Base-by-base conservation (phyloP, 1,140 invertebrate genomes). In the Manduca sexta region DNA sequence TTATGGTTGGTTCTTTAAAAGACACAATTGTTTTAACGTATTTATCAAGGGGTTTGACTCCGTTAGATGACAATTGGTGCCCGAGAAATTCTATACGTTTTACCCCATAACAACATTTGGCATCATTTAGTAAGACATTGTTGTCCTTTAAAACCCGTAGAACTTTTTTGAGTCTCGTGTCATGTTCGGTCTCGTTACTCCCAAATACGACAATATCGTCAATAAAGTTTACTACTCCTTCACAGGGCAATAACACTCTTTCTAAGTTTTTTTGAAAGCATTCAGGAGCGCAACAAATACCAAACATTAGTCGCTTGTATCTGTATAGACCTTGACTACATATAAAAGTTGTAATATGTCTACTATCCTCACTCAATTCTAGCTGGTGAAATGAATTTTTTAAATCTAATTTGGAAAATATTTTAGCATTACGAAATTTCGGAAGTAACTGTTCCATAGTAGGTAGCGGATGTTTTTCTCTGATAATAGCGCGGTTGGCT, bases 241-340 rank as follows among this genome's bases (percentile, higher is more conserved):
- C 34, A 11, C 18, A 51, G 3, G 52, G 52, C 5, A 43, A 21
- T 41, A 80, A 56, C 12, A 79, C 59, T 30, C 60, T 55, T 52
- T 70, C 53, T 48, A 77, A 54, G n/a, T 54, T 73, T 70, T n/a
- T n/a, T 61, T 85, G 79, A 56, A 80, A 83, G 11, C 65, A 50
- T 56, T 80, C 77, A 13, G 77, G 75, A 14, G 77, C 64, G 21
- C 62, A 65, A 1, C 55, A 58, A 12, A 64, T 61, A 3, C 62
- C 58, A 38, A 64, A 64, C 58, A 72, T 71, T 15, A 83, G 42
- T 21, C 76, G 43, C 38, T 74, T 76, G 51, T 77, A 83, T 35
- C 64, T 35, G 56, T 60, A 80, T 29, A 75, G 43, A 11, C 77
- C 77, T 45, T 60, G 57, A 30, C 63, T 53, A 14, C 65, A 70